Conservation (phyloP, 2,797 vertebrate species). For the Epinephelus coioides region DNA sequence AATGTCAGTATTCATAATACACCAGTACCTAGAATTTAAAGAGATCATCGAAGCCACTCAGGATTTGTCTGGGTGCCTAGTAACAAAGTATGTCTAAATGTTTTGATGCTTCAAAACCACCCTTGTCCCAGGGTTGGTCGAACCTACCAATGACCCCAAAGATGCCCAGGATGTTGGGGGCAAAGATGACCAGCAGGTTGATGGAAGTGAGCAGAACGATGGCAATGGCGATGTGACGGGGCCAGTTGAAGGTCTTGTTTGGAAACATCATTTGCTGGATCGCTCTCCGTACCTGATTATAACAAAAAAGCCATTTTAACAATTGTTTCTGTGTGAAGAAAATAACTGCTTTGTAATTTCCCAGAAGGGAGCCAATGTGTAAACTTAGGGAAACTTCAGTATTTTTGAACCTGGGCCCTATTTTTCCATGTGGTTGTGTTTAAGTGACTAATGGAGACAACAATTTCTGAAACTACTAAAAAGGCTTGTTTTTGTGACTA, state of each 20-base stretch:
- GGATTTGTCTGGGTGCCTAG: background rate
- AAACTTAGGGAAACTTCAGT: background rate
- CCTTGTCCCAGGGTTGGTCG: background rate
- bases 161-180: slow-evolving; percentile 97
- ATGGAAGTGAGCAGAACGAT: slow-evolving; percentile 90
- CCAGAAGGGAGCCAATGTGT: background rate
- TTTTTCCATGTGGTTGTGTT: too few species aligned
- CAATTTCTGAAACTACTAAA: too few species aligned
- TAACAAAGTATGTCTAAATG: slow-evolving; percentile 4
- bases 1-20: background rate
- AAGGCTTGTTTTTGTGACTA: too few species aligned
- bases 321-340: background rate
- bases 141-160: slow-evolving; percentile 96
- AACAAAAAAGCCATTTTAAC: background rate
- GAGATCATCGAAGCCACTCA: background rate
- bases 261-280: slow-evolving; percentile 97
- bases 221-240: slow-evolving; percentile 91
- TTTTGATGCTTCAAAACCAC: background rate
- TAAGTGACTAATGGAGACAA: too few species aligned
- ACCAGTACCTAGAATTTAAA: background rate
- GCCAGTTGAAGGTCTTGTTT: slow-evolving; percentile 95
- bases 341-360: background rate
- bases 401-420: too few species aligned
- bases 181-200: slow-evolving; percentile 97
- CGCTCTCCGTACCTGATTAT: slow-evolving; percentile 92